Evolutionary conservation across 2,888 invertebrate genomes (phyloP).

Genomic region (Lapara coniferarum): DNA sequence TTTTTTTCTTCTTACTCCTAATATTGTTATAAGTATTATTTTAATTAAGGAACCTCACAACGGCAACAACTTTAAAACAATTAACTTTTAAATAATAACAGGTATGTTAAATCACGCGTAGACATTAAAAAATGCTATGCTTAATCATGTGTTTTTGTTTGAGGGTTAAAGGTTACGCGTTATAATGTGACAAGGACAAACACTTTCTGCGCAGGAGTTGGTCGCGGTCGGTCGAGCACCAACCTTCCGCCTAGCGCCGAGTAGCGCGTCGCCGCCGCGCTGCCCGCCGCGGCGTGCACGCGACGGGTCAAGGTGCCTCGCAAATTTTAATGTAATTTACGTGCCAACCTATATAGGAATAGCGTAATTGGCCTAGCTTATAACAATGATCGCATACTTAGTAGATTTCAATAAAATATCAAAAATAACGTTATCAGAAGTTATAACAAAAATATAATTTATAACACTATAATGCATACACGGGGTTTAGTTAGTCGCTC

Average conservation of each 20-base stretch:
- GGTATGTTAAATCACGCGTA: constrained; percentile 19
- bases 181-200: constrained; percentile 72
- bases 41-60: background rate
- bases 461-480: too few relatives aligned
- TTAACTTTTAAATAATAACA: background rate
- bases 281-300: constrained; percentile 47
- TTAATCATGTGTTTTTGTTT: constrained; percentile 42
- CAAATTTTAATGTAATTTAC: constrained; percentile 57
- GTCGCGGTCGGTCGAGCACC: constrained; percentile 67
- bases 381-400: constrained; percentile 13
- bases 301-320: constrained; percentile 65
- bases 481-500: background rate
- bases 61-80: constrained; percentile 11
- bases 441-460: constrained; percentile 12
- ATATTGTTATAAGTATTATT: background rate
- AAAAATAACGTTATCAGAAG: background rate
- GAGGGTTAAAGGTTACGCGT: constrained; percentile 66
- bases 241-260: constrained; percentile 74
- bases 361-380: constrained; percentile 20
- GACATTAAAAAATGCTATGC: constrained; percentile 10
- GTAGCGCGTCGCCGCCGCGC: constrained; percentile 36
- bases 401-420: constrained; percentile 12
- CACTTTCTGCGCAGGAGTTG: constrained; percentile 79
- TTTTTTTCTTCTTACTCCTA: too few relatives aligned
- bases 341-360: constrained; percentile 37